Percentiles rank a stretch among this genome's conserved stretches.
Evolutionary conservation across 2,113 vertebrate genomes (phyloP).

Genomic region (Peromyscus polionotus): DNA sequence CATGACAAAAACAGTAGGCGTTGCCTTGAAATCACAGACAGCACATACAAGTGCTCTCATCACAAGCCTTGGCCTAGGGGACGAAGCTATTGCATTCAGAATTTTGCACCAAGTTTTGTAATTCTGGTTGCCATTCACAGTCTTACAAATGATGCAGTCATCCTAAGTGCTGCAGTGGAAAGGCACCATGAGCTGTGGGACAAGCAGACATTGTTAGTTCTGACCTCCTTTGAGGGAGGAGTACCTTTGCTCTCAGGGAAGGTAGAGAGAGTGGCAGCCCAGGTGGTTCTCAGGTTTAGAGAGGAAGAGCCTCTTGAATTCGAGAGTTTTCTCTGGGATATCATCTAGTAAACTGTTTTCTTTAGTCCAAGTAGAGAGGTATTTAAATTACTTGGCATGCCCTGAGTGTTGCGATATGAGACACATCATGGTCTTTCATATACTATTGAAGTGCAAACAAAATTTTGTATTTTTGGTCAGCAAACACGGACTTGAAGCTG

Average conservation of each 20-base stretch:
- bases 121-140: background rate
- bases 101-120: background rate
- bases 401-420: constrained; percentile 95
- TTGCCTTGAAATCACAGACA: background rate
- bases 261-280: background rate
- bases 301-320: constrained; percentile 75
- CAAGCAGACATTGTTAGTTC: background rate
- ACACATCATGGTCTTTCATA: constrained; percentile 95
- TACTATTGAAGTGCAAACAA: constrained; percentile 98
- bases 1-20: background rate
- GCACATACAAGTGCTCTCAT: background rate
- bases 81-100: background rate
- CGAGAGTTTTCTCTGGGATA: constrained; percentile 88
- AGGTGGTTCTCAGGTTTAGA: background rate
- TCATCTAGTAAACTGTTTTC: constrained; percentile 89
- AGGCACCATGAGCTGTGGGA: background rate
- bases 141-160: background rate
- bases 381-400: constrained; percentile 92
- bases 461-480: constrained; percentile 97
- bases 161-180: background rate
- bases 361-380: constrained; percentile 90
- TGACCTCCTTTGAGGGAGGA: background rate
- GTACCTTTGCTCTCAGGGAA: background rate
- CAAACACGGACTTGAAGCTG: background rate
- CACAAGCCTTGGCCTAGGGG: background rate